Conservation (phyloP, 2,797 vertebrate genomes). For the Chromobotia macracanthus region DNA sequence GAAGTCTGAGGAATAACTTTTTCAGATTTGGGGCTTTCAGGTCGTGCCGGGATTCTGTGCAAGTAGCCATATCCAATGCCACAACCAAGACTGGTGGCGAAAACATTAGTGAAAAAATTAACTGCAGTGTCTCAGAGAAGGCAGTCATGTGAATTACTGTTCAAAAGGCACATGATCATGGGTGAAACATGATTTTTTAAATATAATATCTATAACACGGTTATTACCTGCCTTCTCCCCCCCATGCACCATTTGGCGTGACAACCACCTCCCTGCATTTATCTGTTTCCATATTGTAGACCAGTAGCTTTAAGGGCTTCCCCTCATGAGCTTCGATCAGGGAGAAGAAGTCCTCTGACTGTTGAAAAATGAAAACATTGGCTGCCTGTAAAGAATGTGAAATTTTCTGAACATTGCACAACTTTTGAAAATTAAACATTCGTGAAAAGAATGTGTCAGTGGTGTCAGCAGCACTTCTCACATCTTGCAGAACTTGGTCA, state of each 20-base stretch:
- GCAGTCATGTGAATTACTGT: not conserved
- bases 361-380: constrained; percentile 32
- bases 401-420: not conserved
- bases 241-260: constrained; percentile 96
- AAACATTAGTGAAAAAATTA: not conserved
- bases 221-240: constrained; percentile 93
- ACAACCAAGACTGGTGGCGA: constrained; percentile 86
- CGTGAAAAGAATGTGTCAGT: no score
- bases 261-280: constrained; percentile 90
- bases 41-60: constrained; percentile 87
- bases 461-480: no score
- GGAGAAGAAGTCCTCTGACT: constrained; percentile 96
- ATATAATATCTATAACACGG: not conserved
- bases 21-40: constrained; percentile 57
- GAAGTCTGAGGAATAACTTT: constrained; percentile 59
- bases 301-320: constrained; percentile 91
- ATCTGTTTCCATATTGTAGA: constrained; percentile 87
- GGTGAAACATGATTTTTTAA: not conserved
- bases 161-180: not conserved
- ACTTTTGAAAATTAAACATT: not conserved
- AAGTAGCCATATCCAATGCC: constrained; percentile 97
- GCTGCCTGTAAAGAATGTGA: not conserved
- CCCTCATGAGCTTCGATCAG: constrained; percentile 92
- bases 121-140: not conserved
- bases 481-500: constrained; percentile 95